Evolutionary conservation across 2,113 vertebrate species (phyloP).

Genomic region (Chaetops frenatus): DNA sequence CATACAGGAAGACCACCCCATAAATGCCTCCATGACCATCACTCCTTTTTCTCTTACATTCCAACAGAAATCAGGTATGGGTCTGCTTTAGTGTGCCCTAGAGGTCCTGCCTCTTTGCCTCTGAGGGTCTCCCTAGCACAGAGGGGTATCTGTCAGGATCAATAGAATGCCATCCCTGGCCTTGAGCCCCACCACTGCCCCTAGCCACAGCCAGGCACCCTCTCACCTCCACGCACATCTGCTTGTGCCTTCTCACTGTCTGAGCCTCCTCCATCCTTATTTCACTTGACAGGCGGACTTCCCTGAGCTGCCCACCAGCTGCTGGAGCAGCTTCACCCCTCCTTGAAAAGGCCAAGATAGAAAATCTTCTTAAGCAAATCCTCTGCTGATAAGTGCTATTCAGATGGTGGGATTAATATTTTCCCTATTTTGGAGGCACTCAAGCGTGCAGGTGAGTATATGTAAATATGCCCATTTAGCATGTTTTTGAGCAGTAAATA

Average conservation of each 20-base stretch:
- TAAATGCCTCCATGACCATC: neutral
- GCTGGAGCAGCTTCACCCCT: neutral
- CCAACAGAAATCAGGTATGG: neutral
- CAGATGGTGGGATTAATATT: slow-evolving; percentile 37
- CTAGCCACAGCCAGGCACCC: neutral
- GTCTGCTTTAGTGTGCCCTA: neutral
- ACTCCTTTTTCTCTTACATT: neutral
- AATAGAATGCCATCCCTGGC: neutral
- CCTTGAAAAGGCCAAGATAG: neutral
- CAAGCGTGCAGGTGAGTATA: neutral
- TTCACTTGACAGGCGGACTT: neutral
- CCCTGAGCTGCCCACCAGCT: neutral
- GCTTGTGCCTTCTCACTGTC: neutral
- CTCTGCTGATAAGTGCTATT: slow-evolving; percentile 24
- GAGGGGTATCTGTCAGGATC: neutral
- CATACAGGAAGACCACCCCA: fast-evolving
- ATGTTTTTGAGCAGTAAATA: neutral
- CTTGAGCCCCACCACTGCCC: fast-evolving
- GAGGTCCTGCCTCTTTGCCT: neutral
- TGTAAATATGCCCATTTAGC: slow-evolving; percentile 7
- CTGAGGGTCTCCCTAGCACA: fast-evolving
- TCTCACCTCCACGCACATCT: fast-evolving
- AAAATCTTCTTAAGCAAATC: slow-evolving; percentile 40
- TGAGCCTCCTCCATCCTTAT: neutral
- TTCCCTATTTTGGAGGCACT: neutral